A percentile compares a stretch with the other conserved stretches of the same genome.
Evolutionary conservation across 2,113 vertebrate species (phyloP).

Genomic region (Columbina picui): DNA sequence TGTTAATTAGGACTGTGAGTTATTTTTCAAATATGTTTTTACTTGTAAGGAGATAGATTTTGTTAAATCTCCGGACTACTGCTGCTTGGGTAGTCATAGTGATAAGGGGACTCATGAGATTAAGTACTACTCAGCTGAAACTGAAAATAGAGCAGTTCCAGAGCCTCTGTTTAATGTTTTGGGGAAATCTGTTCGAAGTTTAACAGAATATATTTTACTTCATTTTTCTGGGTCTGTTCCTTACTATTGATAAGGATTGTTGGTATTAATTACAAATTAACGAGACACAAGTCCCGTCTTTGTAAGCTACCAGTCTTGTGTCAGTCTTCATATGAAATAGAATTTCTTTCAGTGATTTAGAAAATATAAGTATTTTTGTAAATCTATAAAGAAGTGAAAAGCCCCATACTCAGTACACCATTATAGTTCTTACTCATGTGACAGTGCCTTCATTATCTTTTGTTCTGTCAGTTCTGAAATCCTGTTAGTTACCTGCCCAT

Average conservation of each 20-base stretch:
- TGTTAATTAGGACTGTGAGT: background rate
- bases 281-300: background rate
- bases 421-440: background rate
- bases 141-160: background rate
- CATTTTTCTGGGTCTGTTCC: background rate
- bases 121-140: background rate
- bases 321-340: background rate
- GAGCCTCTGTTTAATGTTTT: background rate
- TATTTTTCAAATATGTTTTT: background rate
- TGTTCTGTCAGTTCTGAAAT: background rate
- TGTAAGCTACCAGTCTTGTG: background rate
- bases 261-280: background rate
- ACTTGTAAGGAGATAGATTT: background rate
- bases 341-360: background rate
- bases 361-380: background rate
- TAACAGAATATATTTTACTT: background rate
- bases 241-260: background rate
- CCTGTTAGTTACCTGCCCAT: background rate
- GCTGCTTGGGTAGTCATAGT: background rate
- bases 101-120: background rate
- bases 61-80: background rate
- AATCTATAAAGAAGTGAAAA: background rate
- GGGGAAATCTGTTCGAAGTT: background rate
- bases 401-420: rapidly evolving
- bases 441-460: background rate